Conservation (phyloP, 2,888 invertebrate species). For the Sabatieria punctata region DNA sequence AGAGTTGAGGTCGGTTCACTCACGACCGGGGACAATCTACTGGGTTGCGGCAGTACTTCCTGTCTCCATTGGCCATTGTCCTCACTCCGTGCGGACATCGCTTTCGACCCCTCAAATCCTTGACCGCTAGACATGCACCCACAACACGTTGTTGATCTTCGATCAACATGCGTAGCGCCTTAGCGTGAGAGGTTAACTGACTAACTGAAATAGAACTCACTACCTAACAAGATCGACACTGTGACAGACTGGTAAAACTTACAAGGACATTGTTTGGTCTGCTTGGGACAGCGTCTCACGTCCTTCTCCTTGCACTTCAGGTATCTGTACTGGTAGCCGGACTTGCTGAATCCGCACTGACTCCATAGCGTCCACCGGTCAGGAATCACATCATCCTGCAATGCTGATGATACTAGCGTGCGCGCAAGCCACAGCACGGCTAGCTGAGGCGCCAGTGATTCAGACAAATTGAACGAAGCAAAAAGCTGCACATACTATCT, state of each 20-base stretch:
- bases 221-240: too few relatives aligned
- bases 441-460: too few relatives aligned
- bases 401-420: neutral
- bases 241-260: conserved; percentile 7
- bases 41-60: conserved; percentile 15
- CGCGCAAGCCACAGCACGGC: neutral
- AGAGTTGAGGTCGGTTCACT: too few relatives aligned
- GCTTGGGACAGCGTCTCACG: conserved; percentile 18
- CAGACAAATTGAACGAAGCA: too few relatives aligned
- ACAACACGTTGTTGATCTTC: neutral
- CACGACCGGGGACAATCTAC: conserved; percentile 16
- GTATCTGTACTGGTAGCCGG: conserved; percentile 14
- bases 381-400: neutral
- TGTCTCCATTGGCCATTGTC: conserved; percentile 4
- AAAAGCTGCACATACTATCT: too few relatives aligned
- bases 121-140: conserved; percentile 14
- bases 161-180: neutral
- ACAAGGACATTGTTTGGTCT: conserved; percentile 14
- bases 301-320: conserved; percentile 17
- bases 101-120: conserved; percentile 14
- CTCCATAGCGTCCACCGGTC: conserved; percentile 15
- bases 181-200: neutral
- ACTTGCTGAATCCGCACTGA: conserved; percentile 9
- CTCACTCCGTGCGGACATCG: conserved; percentile 15
- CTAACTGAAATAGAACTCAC: neutral